These are phyloP conservation scores for Rhea pennata DNA, from an alignment of 2,113 vertebrate genomes.

Conservation along the genomic window DNA sequence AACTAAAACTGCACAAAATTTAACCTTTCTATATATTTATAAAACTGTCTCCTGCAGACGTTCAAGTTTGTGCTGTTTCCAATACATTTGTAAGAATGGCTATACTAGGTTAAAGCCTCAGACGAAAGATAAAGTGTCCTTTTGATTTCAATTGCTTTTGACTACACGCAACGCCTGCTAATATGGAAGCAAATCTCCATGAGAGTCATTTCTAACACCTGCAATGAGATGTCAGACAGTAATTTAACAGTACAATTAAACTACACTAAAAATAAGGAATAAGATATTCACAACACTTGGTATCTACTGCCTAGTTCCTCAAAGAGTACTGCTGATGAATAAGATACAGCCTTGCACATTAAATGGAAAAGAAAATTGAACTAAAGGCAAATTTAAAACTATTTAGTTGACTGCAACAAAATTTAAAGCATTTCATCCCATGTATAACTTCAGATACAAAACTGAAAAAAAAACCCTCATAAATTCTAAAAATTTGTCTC, in stretches of 20 bases:
- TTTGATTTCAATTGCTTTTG: neutral
- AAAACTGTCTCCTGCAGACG: neutral
- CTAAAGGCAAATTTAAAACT: neutral
- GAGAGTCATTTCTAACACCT: neutral
- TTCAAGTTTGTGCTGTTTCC: neutral
- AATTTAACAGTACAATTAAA: conserved; percentile 5
- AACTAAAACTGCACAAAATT: neutral
- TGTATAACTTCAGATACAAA: neutral
- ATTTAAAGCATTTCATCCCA: neutral
- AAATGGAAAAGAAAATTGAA: neutral
- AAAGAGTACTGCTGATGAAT: neutral
- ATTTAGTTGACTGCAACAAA: neutral
- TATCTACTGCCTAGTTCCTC: neutral
- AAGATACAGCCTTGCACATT: neutral
- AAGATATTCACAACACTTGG: neutral
- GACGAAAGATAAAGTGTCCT: neutral
- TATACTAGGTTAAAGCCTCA: neutral
- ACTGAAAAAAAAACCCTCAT: neutral
- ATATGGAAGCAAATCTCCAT: neutral
- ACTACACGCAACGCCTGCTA: neutral
- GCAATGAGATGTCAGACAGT: neutral
- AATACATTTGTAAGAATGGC: neutral
- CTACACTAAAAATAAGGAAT: neutral
- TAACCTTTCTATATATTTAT: neutral
- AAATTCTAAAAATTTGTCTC: neutral